A percentile compares a stretch with the other conserved stretches of the same genome.
These are phyloP conservation scores for Propithecus deckenii DNA, from an alignment of 2,797 vertebrate genomes.

Conservation along the genomic window DNA sequence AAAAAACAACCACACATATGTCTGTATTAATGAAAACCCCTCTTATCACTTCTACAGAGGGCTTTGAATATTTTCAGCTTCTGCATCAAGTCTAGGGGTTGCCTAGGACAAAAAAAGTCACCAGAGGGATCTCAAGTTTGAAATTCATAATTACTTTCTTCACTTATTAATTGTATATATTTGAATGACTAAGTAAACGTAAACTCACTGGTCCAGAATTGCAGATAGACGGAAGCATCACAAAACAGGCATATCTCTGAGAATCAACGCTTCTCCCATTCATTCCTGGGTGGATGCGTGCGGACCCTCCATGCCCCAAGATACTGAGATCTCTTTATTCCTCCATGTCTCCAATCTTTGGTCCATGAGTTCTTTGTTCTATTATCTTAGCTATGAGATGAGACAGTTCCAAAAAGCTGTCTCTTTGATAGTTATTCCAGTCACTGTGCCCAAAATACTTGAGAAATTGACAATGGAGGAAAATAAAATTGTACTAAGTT, in stretches of 20 bases:
- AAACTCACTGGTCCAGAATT: background rate
- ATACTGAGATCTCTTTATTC: background rate
- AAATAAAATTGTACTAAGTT: background rate
- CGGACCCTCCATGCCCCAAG: background rate
- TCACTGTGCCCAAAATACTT: background rate
- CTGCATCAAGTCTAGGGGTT: background rate
- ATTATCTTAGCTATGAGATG: background rate
- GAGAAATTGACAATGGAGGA: background rate
- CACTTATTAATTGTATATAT: background rate
- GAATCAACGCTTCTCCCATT: background rate
- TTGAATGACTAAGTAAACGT: background rate
- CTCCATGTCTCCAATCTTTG: background rate
- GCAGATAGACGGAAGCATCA: background rate
- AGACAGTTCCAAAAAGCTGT: background rate
- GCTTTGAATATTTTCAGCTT: background rate
- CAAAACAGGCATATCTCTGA: background rate
- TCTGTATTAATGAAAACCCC: background rate
- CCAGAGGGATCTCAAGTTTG: background rate
- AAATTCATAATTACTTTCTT: background rate
- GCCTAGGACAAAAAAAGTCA: background rate
- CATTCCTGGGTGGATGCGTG: background rate
- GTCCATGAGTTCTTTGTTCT: background rate
- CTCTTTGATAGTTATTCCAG: background rate
- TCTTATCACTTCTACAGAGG: background rate
- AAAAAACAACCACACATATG: background rate